A percentile compares a stretch with the other conserved stretches of the same genome.
phyloP scores from a whole-genome alignment of 2,797 vertebrate genomes.

The Pseudochirops cupreus region DNA sequence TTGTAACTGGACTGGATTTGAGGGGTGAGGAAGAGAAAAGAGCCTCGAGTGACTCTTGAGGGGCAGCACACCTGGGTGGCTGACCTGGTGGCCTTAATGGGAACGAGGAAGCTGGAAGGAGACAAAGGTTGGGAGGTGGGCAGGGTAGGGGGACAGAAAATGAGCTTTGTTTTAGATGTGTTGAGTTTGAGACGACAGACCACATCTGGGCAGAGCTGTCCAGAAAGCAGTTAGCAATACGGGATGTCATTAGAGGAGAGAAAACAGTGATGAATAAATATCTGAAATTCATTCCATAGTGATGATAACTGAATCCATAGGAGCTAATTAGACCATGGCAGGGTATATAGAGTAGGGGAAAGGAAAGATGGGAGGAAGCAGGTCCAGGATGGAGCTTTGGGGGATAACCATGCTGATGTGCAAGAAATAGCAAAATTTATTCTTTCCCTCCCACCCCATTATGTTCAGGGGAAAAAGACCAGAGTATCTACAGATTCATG shows the following conservation, averaged over 20 bases:
- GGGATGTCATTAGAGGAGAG: background rate
- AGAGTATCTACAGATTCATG: background rate
- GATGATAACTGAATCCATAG: background rate
- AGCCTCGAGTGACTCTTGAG: background rate
- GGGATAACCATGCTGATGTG: background rate
- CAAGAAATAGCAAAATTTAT: background rate
- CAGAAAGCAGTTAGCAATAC: background rate
- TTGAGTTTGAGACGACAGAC: background rate
- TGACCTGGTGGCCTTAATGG: background rate
- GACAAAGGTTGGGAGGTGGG: background rate
- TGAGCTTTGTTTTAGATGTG: background rate
- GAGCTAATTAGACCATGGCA: background rate
- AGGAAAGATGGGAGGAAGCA: background rate
- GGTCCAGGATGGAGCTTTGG: background rate
- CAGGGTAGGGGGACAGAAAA: background rate
- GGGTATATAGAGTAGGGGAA: background rate
- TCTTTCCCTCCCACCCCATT: background rate
- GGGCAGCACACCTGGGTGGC: background rate
- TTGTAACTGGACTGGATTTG: background rate
- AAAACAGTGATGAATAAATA: background rate
- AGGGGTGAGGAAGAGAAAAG: background rate
- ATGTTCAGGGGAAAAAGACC: background rate
- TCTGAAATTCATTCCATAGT: background rate
- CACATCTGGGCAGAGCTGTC: background rate
- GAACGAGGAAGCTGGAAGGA: background rate